These are phyloP conservation scores for Cordilura impudica DNA, from an alignment of 2,888 invertebrate species.

Conservation along the genomic window DNA sequence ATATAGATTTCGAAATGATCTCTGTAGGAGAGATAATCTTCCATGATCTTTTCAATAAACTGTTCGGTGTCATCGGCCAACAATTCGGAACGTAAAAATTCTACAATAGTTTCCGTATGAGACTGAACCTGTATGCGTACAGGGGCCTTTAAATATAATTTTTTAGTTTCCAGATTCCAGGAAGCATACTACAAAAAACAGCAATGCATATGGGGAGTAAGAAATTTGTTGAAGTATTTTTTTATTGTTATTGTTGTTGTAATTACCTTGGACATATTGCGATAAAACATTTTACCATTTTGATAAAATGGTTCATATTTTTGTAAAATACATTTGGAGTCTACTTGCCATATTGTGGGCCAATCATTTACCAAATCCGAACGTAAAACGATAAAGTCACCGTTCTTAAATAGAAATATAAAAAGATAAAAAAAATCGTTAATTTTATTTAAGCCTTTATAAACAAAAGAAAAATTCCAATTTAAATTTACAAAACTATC, in stretches of 20 bases:
- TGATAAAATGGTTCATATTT: constrained; percentile 91
- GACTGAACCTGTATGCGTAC: constrained; percentile 87
- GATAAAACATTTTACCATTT: constrained; percentile 88
- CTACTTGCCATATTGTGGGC: constrained; percentile 94
- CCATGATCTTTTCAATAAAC: constrained; percentile 86
- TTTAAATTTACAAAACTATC: too few relatives aligned
- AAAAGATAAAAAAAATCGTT: neutral
- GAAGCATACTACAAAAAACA: constrained; percentile 91
- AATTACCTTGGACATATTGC: constrained; percentile 90
- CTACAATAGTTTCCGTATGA: constrained; percentile 88
- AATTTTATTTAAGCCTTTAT: too few relatives aligned
- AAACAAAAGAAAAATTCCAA: neutral
- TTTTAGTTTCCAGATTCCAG: constrained; percentile 90
- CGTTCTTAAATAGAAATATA: constrained; percentile 80
- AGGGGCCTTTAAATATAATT: constrained; percentile 87
- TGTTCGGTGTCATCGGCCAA: constrained; percentile 82
- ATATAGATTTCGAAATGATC: constrained; percentile 95
- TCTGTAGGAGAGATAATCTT: constrained; percentile 87
- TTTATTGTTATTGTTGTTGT: neutral
- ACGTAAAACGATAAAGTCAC: constrained; percentile 92
- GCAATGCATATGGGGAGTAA: constrained; percentile 69
- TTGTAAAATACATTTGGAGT: constrained; percentile 89
- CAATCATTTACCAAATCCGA: constrained; percentile 88
- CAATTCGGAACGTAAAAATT: constrained; percentile 86
- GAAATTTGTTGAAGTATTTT: neutral